Conservation (phyloP, 2,888 invertebrate species). For the Callyntrura sp. region DNA sequence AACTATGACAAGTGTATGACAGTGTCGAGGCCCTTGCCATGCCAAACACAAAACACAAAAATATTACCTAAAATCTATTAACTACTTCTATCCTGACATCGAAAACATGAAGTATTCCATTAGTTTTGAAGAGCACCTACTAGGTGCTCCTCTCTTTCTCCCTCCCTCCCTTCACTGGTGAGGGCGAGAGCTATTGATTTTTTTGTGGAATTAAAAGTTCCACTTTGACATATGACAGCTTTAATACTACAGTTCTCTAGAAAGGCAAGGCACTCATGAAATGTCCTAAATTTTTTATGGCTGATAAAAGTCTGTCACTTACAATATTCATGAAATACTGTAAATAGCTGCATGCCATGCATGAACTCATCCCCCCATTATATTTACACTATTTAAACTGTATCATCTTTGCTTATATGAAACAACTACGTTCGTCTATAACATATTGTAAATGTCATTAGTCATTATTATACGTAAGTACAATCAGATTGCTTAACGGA, state of each 20-base stretch:
- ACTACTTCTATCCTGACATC: constrained; percentile 57
- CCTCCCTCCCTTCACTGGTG: not conserved
- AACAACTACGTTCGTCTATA: no score
- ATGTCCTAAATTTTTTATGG: constrained; percentile 39
- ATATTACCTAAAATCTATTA: constrained; percentile 57
- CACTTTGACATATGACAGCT: constrained; percentile 54
- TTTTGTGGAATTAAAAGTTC: constrained; percentile 61
- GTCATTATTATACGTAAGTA: no score
- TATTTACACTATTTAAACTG: no score
- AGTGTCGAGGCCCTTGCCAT: constrained; percentile 20
- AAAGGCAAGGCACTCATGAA: constrained; percentile 5
- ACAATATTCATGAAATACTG: constrained; percentile 30
- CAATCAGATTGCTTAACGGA: no score
- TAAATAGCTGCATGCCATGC: not conserved
- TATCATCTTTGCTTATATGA: no score
- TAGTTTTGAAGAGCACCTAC: constrained; percentile 34
- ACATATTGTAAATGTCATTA: no score
- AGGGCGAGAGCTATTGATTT: constrained; percentile 46
- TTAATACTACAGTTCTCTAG: constrained; percentile 26
- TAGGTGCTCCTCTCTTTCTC: constrained; percentile 29
- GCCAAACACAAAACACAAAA: no score
- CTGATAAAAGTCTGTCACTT: constrained; percentile 45
- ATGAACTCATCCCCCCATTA: no score
- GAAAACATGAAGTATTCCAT: constrained; percentile 47
- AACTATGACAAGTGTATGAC: no score